Conservation (phyloP, 2,113 vertebrate genomes). For the Pan troglodytes region NHGRI_mPanTro3-v2.1_pri NC_086015.1:60807001-60807500, state of each 20-base stretch:
- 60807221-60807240: conserved; percentile 51
- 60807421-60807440: not conserved
- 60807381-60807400: not conserved
- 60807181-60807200: not conserved
- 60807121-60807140: not conserved
- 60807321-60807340: not conserved
- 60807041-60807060: not conserved
- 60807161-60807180: not conserved
- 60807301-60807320: not conserved
- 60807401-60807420: not conserved
- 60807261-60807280: not conserved
- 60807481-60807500: not conserved
- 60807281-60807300: not conserved
- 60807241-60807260: conserved; percentile 10
- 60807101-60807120: not conserved
- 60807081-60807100: not conserved
- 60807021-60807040: not conserved
- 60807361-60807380: not conserved
- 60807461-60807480: conserved; percentile 34
- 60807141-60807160: not conserved
- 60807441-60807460: not conserved
- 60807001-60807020: not conserved
- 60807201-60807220: not conserved
- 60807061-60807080: not conserved
- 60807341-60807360: not conserved